A percentile compares a stretch with the other conserved stretches of the same genome.
Evolutionary conservation across 2,113 vertebrate genomes (phyloP).

Genomic region (Thinocorus orbignyianus): DNA sequence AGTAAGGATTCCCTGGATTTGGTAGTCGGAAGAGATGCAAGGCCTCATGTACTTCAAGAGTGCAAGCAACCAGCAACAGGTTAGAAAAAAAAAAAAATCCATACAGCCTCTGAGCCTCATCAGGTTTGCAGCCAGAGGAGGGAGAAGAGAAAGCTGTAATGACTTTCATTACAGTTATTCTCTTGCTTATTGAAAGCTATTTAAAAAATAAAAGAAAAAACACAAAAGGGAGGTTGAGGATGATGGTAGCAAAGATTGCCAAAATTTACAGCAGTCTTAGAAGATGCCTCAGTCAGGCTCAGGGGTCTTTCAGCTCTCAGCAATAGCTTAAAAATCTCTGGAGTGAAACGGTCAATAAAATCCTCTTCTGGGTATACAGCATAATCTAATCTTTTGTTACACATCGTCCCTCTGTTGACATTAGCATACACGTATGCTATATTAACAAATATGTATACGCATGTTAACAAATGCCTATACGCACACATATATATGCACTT

Average conservation of each 20-base stretch:
- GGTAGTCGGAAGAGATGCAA: neutral
- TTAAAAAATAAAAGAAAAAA: neutral
- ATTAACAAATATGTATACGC: neutral
- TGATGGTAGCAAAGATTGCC: neutral
- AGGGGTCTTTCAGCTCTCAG: neutral
- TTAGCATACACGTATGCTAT: neutral
- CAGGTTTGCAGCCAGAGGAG: neutral
- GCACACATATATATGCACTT: neutral
- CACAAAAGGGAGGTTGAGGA: neutral
- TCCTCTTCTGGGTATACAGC: neutral
- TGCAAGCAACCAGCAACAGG: neutral
- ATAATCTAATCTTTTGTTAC: neutral
- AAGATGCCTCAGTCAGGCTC: neutral
- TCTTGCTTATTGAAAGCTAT: neutral
- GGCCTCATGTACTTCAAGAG: neutral
- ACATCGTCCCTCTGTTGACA: neutral
- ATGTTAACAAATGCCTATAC: neutral
- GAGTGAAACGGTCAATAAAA: neutral
- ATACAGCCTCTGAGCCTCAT: neutral
- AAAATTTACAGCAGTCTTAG: neutral
- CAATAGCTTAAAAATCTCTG: neutral
- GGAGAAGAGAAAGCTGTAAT: neutral
- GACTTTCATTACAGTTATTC: neutral
- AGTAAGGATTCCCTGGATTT: neutral
- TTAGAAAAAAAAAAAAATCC: neutral